Conservation (phyloP, 2,888 invertebrate genomes). For the Gari tellinella region DNA sequence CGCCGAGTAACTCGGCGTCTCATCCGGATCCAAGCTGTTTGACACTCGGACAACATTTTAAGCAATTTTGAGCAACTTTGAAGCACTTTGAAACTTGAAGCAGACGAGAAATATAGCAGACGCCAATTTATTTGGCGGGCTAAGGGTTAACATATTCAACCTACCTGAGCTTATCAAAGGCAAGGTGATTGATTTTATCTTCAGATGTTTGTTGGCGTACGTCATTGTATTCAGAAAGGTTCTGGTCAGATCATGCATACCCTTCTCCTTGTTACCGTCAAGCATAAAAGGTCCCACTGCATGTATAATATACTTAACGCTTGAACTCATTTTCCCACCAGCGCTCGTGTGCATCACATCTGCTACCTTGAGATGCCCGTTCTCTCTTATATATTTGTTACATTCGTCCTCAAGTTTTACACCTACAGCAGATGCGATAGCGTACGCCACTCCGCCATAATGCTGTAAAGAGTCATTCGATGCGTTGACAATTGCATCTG, state of each 20-base stretch:
- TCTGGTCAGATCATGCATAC: slow-evolving; percentile 51
- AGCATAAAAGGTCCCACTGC: slow-evolving; percentile 70
- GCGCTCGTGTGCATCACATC: slow-evolving; percentile 70
- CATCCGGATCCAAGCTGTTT: too few species aligned
- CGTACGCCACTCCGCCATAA: slow-evolving; percentile 62
- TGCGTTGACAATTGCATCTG: slow-evolving; percentile 67
- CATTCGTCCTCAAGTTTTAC: slow-evolving; percentile 58
- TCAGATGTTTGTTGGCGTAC: slow-evolving; percentile 55
- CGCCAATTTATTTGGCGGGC: too few species aligned
- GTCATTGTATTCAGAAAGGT: slow-evolving; percentile 61
- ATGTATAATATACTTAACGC: slow-evolving; percentile 66
- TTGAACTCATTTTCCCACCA: slow-evolving; percentile 58
- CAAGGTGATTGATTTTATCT: slow-evolving; percentile 53
- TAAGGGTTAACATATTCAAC: neutral
- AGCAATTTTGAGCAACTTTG: too few species aligned
- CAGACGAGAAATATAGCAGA: too few species aligned
- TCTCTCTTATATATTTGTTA: slow-evolving; percentile 50
- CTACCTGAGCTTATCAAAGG: slow-evolving; percentile 69
- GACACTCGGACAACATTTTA: too few species aligned
- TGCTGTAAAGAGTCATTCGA: slow-evolving; percentile 60
- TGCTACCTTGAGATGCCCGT: slow-evolving; percentile 48
- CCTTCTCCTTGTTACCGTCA: slow-evolving; percentile 23
- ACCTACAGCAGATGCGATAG: slow-evolving; percentile 63
- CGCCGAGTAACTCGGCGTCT: too few species aligned
- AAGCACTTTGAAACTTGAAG: too few species aligned